Base-by-base conservation (phyloP, 2,797 vertebrate genomes). In the Psittacula echo region DNA sequence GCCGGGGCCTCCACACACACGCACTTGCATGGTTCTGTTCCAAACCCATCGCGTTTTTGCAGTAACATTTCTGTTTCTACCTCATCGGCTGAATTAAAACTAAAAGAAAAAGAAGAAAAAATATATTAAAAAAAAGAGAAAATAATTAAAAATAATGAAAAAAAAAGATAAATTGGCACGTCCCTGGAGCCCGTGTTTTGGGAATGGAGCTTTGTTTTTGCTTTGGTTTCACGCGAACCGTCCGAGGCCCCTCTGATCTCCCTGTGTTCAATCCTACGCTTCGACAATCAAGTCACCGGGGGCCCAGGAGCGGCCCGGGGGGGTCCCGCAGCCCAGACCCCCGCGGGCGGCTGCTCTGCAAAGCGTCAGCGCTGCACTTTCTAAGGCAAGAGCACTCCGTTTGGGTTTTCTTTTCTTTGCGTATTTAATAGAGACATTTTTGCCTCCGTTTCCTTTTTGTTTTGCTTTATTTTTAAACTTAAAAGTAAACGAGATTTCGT, bases 261-360 rank as follows among this genome's bases (percentile, higher is more conserved):
- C 98, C 98, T 97, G 97, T 98, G 87, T 73, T 64, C 58, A 56
- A 39, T 92, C 86, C 95, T 97, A 98, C 97, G 99, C 99, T 98
- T 98, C 98, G 99, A 99, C 99, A 99, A 99, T 99, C 99, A 99
- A 97, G 97, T 97, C 95, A 58, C 96, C 96, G 60, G 42, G 92
- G 97, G 96, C 94, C 91, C 70, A 56, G 89, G 83, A 66, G 65
- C 42, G 73, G 92, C 74, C 89, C 83, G 81, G n/a, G 22, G 56
- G 56, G n/a, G n/a, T 58, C n/a, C 56, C 22, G n/a, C 22, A 58
- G 22, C 10, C 56, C n/a, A 23, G n/a, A 58, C 56, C 56, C n/a
- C 56, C 9, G n/a, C n/a, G 22, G 41, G 66, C 58, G 39, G 77
- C 82, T 23, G 92, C 85, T 87, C 85, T 72, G 91, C 79, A 62